Percentiles rank a stretch among this genome's conserved stretches.
Conservation (phyloP, 30 jellyfish, hydroid and myxozoan species). For the Catostylus mosaicus region DNA sequence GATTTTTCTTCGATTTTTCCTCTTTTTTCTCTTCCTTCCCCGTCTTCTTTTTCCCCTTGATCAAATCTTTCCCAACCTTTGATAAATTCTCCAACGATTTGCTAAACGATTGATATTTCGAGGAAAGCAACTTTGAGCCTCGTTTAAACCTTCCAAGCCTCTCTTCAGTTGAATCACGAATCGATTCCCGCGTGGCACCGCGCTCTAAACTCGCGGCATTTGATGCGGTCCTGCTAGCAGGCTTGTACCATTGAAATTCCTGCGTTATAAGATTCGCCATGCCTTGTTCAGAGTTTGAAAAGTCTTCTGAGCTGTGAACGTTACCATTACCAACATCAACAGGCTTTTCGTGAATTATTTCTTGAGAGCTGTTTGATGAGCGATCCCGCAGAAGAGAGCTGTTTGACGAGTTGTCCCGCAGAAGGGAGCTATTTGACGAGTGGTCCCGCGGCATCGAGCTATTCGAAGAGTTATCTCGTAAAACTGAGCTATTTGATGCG, state of each 20-base stretch:
- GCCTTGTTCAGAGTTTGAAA: slow-evolving; percentile 1
- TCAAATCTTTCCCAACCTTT: slow-evolving; percentile 44
- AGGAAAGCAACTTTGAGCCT: slow-evolving; percentile 53
- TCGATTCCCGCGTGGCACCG: slow-evolving; percentile 44
- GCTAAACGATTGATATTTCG: slow-evolving; percentile 58
- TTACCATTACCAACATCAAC: slow-evolving; percentile 35
- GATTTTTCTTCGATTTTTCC: slow-evolving; percentile 29
- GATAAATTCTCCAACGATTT: slow-evolving; percentile 55
- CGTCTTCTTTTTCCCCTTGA: slow-evolving; percentile 29
- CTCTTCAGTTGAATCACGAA: slow-evolving; percentile 51
- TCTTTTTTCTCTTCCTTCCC: slow-evolving; percentile 2
- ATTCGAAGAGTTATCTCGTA: slow-evolving; percentile 8
- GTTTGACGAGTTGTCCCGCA: not conserved
- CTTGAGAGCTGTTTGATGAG: slow-evolving; percentile 22
- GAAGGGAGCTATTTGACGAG: not conserved
- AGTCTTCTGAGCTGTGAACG: not conserved
- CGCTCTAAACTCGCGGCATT: slow-evolving; percentile 18
- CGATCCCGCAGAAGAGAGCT: slow-evolving; percentile 11
- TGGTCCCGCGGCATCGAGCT: slow-evolving; percentile 14
- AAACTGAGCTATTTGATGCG: not conserved
- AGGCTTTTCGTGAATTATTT: slow-evolving; percentile 23
- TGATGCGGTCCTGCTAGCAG: slow-evolving; percentile 5
- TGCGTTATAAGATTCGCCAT: slow-evolving; percentile 42
- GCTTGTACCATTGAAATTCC: slow-evolving; percentile 61
- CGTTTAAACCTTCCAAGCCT: slow-evolving; percentile 61